Conservation (phyloP, 2,113 vertebrate genomes). For the Apteryx mantelli region DNA sequence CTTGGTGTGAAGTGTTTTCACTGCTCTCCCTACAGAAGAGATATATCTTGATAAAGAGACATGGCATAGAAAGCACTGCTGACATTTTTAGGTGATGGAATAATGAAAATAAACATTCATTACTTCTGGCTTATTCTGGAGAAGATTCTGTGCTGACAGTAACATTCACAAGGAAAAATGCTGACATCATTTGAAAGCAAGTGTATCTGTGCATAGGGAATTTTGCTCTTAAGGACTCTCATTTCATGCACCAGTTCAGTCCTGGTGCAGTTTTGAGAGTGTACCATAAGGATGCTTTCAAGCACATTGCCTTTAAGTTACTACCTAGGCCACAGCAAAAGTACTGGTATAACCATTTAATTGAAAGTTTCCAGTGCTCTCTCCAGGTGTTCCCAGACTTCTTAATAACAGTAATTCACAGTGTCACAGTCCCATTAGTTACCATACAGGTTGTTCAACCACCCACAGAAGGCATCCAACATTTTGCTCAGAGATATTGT, state of each 20-base stretch:
- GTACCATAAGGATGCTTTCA: background rate
- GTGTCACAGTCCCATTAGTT: background rate
- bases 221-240: background rate
- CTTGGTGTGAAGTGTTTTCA: slow-evolving; percentile 49
- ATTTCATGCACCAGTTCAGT: background rate
- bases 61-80: slow-evolving; percentile 13
- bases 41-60: background rate
- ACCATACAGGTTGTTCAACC: background rate
- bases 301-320: background rate
- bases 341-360: background rate
- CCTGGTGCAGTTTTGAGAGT: background rate
- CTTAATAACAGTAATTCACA: background rate
- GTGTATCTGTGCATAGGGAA: background rate
- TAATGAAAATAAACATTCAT: background rate
- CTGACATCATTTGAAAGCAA: background rate
- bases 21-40: background rate
- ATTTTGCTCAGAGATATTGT: background rate
- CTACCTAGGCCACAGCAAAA: background rate
- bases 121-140: background rate
- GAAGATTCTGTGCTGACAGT: slow-evolving; percentile 19
- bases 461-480: background rate
- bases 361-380: background rate
- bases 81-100: slow-evolving; percentile 42
- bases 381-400: background rate
- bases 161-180: background rate